phyloP scores from a whole-genome alignment of 2,888 invertebrate species.

The Eilema sororculum region DNA sequence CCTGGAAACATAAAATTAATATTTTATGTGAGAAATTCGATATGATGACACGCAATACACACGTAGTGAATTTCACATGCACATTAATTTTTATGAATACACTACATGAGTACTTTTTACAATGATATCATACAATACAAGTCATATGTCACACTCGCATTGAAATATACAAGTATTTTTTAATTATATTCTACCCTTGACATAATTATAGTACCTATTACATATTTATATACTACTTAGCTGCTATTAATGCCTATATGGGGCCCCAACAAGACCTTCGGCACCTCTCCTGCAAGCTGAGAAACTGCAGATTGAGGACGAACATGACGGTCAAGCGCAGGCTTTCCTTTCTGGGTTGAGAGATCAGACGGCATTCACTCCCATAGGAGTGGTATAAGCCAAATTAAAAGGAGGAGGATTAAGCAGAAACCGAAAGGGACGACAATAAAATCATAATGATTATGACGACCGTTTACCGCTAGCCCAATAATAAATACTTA shows the following conservation, averaged over 20 bases:
- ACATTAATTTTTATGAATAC: not conserved
- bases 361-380: too few species aligned
- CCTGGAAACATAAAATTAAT: not conserved
- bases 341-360: not conserved
- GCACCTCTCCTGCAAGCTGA: not conserved
- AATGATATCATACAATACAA: not conserved
- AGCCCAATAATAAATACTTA: not conserved
- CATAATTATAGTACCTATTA: not conserved
- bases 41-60: not conserved
- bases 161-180: conserved; percentile 1
- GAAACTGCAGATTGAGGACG: not conserved
- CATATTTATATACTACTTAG: too few species aligned
- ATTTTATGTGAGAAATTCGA: not conserved
- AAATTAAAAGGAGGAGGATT: too few species aligned
- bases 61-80: not conserved
- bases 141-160: not conserved
- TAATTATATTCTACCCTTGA: not conserved
- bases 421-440: too few species aligned
- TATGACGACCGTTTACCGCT: too few species aligned
- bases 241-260: too few species aligned
- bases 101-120: not conserved
- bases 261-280: not conserved
- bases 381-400: not conserved
- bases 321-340: not conserved
- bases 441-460: too few species aligned